Base-by-base conservation (phyloP, 2,113 vertebrate species). In the Chroicocephalus ridibundus region DNA sequence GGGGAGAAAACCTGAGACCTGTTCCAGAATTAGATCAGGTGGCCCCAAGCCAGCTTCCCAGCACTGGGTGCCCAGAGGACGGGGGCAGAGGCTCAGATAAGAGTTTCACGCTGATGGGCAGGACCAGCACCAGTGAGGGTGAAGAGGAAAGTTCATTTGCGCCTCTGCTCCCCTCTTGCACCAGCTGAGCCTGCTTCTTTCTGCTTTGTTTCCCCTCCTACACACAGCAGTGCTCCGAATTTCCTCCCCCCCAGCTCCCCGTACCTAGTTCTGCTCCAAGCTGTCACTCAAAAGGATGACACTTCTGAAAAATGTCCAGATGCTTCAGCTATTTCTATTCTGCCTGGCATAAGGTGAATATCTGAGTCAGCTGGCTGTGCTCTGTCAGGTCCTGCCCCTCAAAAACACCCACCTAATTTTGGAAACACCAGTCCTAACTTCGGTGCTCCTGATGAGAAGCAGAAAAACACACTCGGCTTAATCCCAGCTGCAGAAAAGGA, bases 301-400 rank as follows among this genome's bases (percentile, higher is more conserved):
- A 94, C 81, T 87, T 93, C 81, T 90, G 84, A 96, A 96, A 85
- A 90, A 20, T 4, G 8, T 85, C 94, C 95, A 97, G 89, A 96
- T 96, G 94, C 91, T 96, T 91, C 78, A 95, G 84, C 94, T 97
- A 91, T 94, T 97, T 96, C 94, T 93, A 70, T 94, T 93, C 94
- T 83, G 94, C 89, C 68, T 87, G 75, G 79, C 93, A 95, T 88
- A 91, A 94, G 79, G 84, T 77, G 84, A 89, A 82, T 91, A 85
- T 91, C 87, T 52, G 79, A 96, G 85, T 94, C 95, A 97, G 87
- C 85, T 91, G 90, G 86, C 91, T 93, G 32, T 64, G 78, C 75
- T 91, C 79, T 58, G 64, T 86, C 68, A 93, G 58, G 49, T 58
- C 75, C 94, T 80, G 78, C 51, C 87, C 76, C 81, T 88, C 78